Evolutionary conservation across 2,888 invertebrate genomes (phyloP).

Genomic region (Habrosyne pyritoides): DNA sequence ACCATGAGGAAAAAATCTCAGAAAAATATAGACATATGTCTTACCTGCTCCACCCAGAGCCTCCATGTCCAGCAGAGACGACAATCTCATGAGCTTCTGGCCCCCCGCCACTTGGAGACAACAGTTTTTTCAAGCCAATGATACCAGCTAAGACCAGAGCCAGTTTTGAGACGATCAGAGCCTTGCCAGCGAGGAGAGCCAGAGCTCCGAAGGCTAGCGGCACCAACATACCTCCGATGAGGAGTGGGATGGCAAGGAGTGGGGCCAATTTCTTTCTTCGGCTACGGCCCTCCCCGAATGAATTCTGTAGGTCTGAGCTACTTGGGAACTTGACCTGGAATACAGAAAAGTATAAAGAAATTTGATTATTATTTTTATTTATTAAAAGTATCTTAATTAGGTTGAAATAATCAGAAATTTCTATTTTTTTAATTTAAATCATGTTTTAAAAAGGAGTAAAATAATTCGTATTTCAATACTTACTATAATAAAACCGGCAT

Average conservation of each 20-base stretch:
- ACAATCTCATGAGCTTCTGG: conserved; percentile 89
- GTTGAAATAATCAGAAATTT: too few relatives aligned
- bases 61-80: conserved; percentile 86
- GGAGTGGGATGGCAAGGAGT: conserved; percentile 89
- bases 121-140: conserved; percentile 92
- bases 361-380: too few relatives aligned
- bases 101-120: conserved; percentile 86
- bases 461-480: too few relatives aligned
- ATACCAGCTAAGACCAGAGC: conserved; percentile 92
- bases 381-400: too few relatives aligned
- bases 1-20: background rate
- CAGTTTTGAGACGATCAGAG: conserved; percentile 92
- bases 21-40: too few relatives aligned
- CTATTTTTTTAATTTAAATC: too few relatives aligned
- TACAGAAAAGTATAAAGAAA: conserved; percentile 22
- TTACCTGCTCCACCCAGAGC: conserved; percentile 89
- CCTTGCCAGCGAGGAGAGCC: conserved; percentile 92
- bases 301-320: conserved; percentile 85
- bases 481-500: too few relatives aligned
- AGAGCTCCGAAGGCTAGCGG: conserved; percentile 92
- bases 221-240: conserved; percentile 91
- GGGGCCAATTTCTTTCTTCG: conserved; percentile 90
- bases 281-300: conserved; percentile 86
- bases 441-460: too few relatives aligned
- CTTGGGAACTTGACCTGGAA: conserved; percentile 90